Percentiles rank a stretch among this genome's conserved stretches.
Evolutionary conservation across 2,888 invertebrate genomes (phyloP).

Genomic region (Euspilapteryx auroguttella): DNA sequence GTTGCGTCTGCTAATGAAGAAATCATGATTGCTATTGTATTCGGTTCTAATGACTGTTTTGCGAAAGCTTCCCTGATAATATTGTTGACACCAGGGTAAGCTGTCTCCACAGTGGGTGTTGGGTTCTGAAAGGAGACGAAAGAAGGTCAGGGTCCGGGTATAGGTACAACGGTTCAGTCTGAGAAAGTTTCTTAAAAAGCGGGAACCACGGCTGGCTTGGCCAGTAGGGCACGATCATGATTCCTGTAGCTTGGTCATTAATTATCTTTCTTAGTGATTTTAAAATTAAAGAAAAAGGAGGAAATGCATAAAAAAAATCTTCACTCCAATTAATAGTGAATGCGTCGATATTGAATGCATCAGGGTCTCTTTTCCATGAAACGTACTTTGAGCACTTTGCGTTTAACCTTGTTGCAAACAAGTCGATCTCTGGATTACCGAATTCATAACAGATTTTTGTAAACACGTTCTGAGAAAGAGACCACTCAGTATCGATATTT

Average conservation of each 20-base stretch:
- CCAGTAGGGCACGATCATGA: constrained; percentile 7
- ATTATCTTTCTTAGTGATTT: constrained; percentile 8
- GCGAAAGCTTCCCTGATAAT: too few relatives aligned
- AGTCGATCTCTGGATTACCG: background rate
- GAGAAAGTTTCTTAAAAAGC: background rate
- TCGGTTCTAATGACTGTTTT: too few relatives aligned
- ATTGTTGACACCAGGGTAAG: too few relatives aligned
- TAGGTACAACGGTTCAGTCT: background rate
- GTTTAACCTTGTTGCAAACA: constrained; percentile 1
- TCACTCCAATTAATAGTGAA: constrained; percentile 7
- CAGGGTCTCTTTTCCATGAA: constrained; percentile 7
- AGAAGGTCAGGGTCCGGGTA: too few relatives aligned
- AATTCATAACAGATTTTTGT: background rate
- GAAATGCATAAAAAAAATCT: constrained; percentile 8
- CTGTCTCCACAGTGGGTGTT: too few relatives aligned
- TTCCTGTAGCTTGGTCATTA: constrained; percentile 6
- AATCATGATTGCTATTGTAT: too few relatives aligned
- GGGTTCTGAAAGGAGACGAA: too few relatives aligned
- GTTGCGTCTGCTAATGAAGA: too few relatives aligned
- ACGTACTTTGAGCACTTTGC: constrained; percentile 4
- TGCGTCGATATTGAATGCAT: constrained; percentile 7
- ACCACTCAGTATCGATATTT: constrained; percentile 4
- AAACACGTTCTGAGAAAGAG: background rate
- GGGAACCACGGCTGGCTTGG: constrained; percentile 9
- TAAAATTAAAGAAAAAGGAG: constrained; percentile 7